Evolutionary conservation across 2,888 invertebrate species (phyloP), one percentile per base, ranked within the genome.

Genomic region (Camptogramma bilineatum): DNA sequence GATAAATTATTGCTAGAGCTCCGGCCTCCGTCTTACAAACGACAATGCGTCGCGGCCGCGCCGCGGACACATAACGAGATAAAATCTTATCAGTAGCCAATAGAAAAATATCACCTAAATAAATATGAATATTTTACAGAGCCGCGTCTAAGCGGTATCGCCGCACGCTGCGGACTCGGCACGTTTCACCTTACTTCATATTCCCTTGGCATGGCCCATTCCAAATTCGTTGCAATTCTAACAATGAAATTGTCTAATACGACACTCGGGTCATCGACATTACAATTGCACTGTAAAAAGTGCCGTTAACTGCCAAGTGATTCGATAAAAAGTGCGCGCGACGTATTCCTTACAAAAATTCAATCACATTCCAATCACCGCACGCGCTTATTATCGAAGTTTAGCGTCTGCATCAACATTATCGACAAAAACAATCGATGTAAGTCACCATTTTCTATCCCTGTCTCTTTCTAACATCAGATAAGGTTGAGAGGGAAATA

Each of bases 81-180:
- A 86, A 88, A 87, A 89, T 88, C 90, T 90, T 89, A 90, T 88
- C 87, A 89, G 91, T 91, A 91, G 92, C 92, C 92, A 90, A 92
- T 92, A 93, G 90, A 93, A 93, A 93, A 93, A 92, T 92, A 93
- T 92, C 91, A 92, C 92, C 90, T 91, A 92, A 93, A 92, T 90
- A 92, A 91, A 91, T 91, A 91, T 91, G 84, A 86, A 85, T 87
- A 88, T 87, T 81, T 84, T 78, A 83, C 81, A 82, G 83, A 62
- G 31, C 46, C 82, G 82, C 78, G 80, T 79, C 73, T 9, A 4
- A 39, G 34, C 34, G 73, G 65, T 76, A 73, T 66, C 76, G 77
- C 76, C 77, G 76, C 76, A 75, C 72, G 76, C 64, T 50, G 56
- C 52, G 21, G n/a, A 13, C 57, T 50, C 53, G 31, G 2, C 18